phyloP scores from a whole-genome alignment of 2,888 invertebrate genomes.

The Patella ulyssiponensis region DNA sequence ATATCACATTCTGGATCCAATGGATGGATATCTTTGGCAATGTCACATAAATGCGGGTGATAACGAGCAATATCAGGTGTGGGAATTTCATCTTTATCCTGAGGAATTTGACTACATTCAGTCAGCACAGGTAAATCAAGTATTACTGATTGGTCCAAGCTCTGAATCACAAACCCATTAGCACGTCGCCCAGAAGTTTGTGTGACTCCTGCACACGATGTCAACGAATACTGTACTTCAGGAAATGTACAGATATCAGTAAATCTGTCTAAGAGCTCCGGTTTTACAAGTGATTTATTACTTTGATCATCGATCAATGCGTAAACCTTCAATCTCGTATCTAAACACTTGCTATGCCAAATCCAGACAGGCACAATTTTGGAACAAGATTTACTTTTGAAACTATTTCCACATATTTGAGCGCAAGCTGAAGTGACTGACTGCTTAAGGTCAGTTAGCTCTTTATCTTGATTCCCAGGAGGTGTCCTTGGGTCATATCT shows the following conservation, averaged over 20 bases:
- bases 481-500: too few relatives aligned
- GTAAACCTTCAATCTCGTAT: constrained; percentile 23
- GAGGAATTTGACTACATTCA: constrained; percentile 37
- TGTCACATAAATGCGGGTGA: constrained; percentile 21
- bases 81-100: constrained; percentile 35
- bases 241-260: neutral
- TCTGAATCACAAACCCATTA: constrained; percentile 25
- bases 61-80: constrained; percentile 31
- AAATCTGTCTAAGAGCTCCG: constrained; percentile 29
- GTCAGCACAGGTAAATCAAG: constrained; percentile 32
- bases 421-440: constrained; percentile 21
- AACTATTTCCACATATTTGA: constrained; percentile 30
- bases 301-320: constrained; percentile 43
- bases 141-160: constrained; percentile 22
- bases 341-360: constrained; percentile 28
- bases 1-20: constrained; percentile 27
- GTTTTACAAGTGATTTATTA: constrained; percentile 31
- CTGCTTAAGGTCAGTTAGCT: neutral
- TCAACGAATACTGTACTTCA: constrained; percentile 20
- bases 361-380: constrained; percentile 37
- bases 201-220: constrained; percentile 36
- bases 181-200: constrained; percentile 25
- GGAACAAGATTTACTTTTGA: constrained; percentile 40
- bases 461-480: too few relatives aligned
- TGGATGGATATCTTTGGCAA: constrained; percentile 21